phyloP scores from a whole-genome alignment of 2,113 vertebrate species.

The Fukomys damarensis region DNA sequence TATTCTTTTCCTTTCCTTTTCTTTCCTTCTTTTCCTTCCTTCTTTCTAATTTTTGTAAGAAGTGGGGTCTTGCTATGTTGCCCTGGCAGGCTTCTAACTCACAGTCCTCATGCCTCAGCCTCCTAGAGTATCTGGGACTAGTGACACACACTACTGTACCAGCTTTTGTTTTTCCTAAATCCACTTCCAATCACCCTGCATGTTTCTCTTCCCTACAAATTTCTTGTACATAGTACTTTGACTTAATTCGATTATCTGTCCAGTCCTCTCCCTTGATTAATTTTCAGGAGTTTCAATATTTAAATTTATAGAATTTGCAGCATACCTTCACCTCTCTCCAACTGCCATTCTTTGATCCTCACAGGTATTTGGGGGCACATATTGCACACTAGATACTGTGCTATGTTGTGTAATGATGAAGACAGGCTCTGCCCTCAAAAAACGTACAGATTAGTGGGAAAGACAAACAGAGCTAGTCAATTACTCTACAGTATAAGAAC shows the following conservation, averaged over 20 bases:
- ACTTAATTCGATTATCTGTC: slow-evolving; percentile 5
- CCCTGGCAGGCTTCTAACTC: not conserved
- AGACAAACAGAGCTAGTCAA: not conserved
- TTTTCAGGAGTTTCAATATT: not conserved
- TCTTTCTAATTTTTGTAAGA: not conserved
- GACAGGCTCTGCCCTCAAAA: not conserved
- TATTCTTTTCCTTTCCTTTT: no score
- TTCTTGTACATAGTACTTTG: not conserved
- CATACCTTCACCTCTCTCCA: not conserved
- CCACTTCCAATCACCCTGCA: not conserved
- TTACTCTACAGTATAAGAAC: not conserved
- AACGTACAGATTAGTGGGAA: not conserved
- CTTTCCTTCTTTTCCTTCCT: no score
- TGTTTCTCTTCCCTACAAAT: not conserved
- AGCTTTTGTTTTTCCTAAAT: not conserved
- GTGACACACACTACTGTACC: not conserved
- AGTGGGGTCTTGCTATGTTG: not conserved
- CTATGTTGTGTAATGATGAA: not conserved
- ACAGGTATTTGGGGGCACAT: not conserved
- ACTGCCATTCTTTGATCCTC: not conserved
- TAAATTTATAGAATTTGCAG: not conserved
- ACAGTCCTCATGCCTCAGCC: not conserved
- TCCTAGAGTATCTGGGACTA: not conserved
- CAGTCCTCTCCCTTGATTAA: not conserved
- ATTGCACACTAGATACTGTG: not conserved